These are phyloP conservation scores for Athene cunicularia DNA, from an alignment of 2,113 vertebrate species.

Conservation along the genomic window DNA sequence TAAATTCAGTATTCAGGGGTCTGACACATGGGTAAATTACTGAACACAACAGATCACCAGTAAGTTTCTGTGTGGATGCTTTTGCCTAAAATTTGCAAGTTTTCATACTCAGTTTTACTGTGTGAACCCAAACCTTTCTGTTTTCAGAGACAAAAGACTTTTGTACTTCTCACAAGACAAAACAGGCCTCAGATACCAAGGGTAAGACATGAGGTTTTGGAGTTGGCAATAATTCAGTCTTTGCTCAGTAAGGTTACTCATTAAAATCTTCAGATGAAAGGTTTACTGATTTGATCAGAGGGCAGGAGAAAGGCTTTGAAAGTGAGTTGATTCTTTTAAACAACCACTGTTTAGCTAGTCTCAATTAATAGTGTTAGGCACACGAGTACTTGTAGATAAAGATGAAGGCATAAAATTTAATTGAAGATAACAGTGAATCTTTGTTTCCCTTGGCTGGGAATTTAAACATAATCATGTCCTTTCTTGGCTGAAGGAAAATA, in stretches of 20 bases:
- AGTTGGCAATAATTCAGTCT: background rate
- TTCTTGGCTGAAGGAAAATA: background rate
- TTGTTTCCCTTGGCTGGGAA: background rate
- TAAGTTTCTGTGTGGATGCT: background rate
- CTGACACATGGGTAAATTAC: background rate
- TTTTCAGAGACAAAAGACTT: background rate
- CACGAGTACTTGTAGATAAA: background rate
- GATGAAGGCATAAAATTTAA: background rate
- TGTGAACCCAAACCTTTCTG: background rate
- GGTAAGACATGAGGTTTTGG: background rate
- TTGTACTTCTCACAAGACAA: background rate
- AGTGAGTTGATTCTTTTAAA: slow-evolving; percentile 18
- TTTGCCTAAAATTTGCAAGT: background rate
- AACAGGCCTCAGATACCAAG: background rate
- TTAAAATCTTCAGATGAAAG: slow-evolving; percentile 31
- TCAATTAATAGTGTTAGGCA: background rate
- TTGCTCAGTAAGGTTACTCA: slow-evolving; percentile 1
- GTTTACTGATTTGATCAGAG: slow-evolving; percentile 30
- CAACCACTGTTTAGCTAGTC: background rate
- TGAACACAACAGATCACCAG: background rate
- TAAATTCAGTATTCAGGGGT: background rate
- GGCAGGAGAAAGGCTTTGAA: slow-evolving; percentile 11
- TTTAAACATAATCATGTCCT: background rate
- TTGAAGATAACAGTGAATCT: background rate
- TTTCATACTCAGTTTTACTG: background rate